Conservation (phyloP, 2,888 invertebrate genomes). For the Pseudeuparius sepicola region DNA sequence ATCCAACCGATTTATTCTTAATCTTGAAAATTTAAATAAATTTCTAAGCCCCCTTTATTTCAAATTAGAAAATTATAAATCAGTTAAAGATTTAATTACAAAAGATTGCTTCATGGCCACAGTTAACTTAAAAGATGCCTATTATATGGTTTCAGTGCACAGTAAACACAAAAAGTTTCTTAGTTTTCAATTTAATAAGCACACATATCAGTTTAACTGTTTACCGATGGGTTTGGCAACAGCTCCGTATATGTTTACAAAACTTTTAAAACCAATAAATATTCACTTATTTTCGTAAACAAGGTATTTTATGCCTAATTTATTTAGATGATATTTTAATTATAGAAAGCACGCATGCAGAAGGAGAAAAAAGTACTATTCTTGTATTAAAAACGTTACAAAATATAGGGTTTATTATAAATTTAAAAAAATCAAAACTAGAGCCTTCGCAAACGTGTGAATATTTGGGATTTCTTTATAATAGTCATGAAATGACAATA, state of each 20-base stretch:
- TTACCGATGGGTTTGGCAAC: conserved; percentile 8
- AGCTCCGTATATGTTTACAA: conserved; percentile 12
- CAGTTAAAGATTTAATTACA: conserved; percentile 9
- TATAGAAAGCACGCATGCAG: conserved; percentile 3
- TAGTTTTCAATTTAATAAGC: conserved; percentile 7
- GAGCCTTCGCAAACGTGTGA: no score
- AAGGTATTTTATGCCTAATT: conserved; percentile 9
- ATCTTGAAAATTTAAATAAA: conserved; percentile 11
- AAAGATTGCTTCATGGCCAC: conserved; percentile 9
- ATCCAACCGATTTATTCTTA: conserved; percentile 11
- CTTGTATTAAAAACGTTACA: no score
- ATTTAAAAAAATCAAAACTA: no score
- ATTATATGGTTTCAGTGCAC: conserved; percentile 13
- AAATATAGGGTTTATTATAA: no score
- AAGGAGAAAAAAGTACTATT: no score
- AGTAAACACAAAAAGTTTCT: conserved; percentile 3
- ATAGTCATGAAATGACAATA: no score
- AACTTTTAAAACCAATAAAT: conserved; percentile 9
- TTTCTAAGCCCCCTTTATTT: conserved; percentile 8
- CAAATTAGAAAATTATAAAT: conserved; percentile 11
- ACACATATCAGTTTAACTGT: conserved; percentile 11
- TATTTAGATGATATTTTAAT: conserved; percentile 10
- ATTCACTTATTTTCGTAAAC: conserved; percentile 6
- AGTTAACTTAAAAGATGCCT: conserved; percentile 12
- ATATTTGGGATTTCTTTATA: no score